Evolutionary conservation across 1,140 invertebrate genomes (phyloP), one percentile per base, ranked within the genome.

Genomic region (Halictus rubicundus): DNA sequence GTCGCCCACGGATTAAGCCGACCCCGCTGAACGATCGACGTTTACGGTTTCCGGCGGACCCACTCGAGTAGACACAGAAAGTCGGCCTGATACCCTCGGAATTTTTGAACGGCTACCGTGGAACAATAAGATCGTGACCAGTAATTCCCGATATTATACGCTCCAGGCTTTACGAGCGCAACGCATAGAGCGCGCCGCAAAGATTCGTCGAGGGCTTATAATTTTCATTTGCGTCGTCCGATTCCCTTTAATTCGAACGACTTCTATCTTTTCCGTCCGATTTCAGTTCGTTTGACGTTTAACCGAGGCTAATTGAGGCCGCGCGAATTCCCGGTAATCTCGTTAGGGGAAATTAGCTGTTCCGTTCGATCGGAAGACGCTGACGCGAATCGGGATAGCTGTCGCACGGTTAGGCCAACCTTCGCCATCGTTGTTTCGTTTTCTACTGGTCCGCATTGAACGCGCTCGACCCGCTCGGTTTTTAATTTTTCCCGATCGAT

Each of bases 271-370:
- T 71, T 60, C 21, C 2, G 21, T n/a, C 60, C 46, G 39, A 78
- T 63, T 46, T 72, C 46, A 23, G 19, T 21, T 27, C 21, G 21
- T 14, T 21, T 9, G 19, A 52, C 14, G 78, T 79, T 83, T 83
- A 75, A 79, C 66, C 60, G 70, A 63, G 75, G 49, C 65, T 79
- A 75, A 83, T 70, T 83, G 27, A 60, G 70, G 71, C 37, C 65
- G 57, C 76, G 66, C 49, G 49, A 84, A 71, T 75, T 39, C 9
- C 23, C 70, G 46, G 60, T 74, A 83, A 83, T 83, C 66, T 57
- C 61, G 60, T 84, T 83, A 84, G n/a, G 32, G 25, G 64, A 79
- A 83, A 83, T 84, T 83, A 83, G n/a, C 27, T 57, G 25, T 27
- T 49, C 14, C 27, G 19, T 83, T 49, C 76, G 42, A 82, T 74